Evolutionary conservation across 2,888 invertebrate genomes (phyloP).

Genomic region (Euzophera pinguis): DNA sequence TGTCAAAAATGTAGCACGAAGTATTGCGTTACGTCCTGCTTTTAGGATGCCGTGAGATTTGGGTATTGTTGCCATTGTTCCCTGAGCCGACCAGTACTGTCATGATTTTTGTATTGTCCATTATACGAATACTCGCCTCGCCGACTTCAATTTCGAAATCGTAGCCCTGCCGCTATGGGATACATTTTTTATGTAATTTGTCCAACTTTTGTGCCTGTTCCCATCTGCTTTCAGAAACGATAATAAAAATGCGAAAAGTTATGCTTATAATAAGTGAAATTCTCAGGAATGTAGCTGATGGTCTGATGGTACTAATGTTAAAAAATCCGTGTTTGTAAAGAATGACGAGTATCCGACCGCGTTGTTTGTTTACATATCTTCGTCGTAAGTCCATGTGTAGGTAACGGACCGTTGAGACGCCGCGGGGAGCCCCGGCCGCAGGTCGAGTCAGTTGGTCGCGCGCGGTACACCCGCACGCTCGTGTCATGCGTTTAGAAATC

Average conservation of each 20-base stretch:
- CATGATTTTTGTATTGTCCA: slow-evolving; percentile 25
- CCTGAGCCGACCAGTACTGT: slow-evolving; percentile 31
- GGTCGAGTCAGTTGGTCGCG: slow-evolving; percentile 58
- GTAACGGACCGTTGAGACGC: slow-evolving; percentile 57
- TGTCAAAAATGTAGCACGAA: slow-evolving; percentile 29
- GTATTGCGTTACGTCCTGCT: slow-evolving; percentile 26
- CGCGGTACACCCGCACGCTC: slow-evolving; percentile 58
- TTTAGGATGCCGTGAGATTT: slow-evolving; percentile 41
- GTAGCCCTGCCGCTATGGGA: slow-evolving; percentile 7
- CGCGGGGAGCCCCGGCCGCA: slow-evolving; percentile 39
- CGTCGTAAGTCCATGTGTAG: slow-evolving; percentile 67
- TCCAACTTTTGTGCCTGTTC: background rate
- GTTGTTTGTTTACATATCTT: slow-evolving; percentile 72
- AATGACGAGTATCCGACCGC: slow-evolving; percentile 32
- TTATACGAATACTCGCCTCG: slow-evolving; percentile 22
- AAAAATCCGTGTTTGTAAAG: slow-evolving; percentile 8
- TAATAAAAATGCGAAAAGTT: background rate
- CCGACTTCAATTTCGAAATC: slow-evolving; percentile 16
- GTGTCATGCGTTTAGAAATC: slow-evolving; percentile 30
- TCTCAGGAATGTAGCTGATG: slow-evolving; percentile 3
- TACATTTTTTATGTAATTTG: slow-evolving; percentile 7
- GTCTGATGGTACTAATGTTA: slow-evolving; percentile 2
- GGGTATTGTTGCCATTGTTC: slow-evolving; percentile 39
- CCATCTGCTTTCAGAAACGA: slow-evolving; percentile 1
- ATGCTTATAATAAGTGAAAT: background rate